Evolutionary conservation across 2,797 vertebrate species (phyloP).

Genomic region (Eulemur coronatus): DNA sequence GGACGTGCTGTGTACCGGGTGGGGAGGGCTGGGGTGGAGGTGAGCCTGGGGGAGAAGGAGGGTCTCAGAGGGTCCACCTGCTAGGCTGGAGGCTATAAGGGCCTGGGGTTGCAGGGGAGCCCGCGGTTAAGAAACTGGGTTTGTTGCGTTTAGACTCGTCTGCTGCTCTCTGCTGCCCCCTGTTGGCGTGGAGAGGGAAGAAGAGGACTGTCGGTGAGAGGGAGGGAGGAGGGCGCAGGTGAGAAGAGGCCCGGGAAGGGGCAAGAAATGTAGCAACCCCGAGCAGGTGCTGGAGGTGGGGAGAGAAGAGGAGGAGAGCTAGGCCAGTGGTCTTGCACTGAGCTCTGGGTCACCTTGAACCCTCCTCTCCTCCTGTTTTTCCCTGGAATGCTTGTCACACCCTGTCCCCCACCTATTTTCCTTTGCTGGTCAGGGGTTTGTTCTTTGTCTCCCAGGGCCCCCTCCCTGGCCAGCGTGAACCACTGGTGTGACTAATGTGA

Average conservation of each 20-base stretch:
- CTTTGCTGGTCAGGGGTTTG: not conserved
- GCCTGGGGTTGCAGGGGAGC: not conserved
- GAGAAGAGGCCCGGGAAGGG: not conserved
- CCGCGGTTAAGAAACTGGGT: not conserved
- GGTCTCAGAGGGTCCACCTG: not conserved
- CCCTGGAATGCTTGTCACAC: not conserved
- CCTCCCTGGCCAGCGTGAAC: not conserved
- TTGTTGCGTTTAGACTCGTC: not conserved
- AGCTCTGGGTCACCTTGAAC: not conserved
- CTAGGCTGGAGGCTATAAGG: not conserved
- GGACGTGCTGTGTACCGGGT: not conserved
- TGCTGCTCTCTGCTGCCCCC: constrained; percentile 62
- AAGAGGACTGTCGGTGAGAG: not conserved
- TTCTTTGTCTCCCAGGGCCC: not conserved
- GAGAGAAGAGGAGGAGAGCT: not conserved
- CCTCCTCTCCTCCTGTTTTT: not conserved
- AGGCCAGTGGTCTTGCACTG: not conserved
- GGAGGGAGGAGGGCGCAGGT: not conserved
- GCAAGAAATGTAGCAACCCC: not conserved
- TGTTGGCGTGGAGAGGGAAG: not conserved
- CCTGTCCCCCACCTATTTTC: not conserved
- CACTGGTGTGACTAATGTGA: not conserved
- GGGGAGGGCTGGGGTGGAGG: not conserved
- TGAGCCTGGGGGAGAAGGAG: not conserved
- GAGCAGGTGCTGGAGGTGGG: not conserved